phyloP scores from a whole-genome alignment of 2,797 vertebrate species.

The Rhabdophis nuchalis region DNA sequence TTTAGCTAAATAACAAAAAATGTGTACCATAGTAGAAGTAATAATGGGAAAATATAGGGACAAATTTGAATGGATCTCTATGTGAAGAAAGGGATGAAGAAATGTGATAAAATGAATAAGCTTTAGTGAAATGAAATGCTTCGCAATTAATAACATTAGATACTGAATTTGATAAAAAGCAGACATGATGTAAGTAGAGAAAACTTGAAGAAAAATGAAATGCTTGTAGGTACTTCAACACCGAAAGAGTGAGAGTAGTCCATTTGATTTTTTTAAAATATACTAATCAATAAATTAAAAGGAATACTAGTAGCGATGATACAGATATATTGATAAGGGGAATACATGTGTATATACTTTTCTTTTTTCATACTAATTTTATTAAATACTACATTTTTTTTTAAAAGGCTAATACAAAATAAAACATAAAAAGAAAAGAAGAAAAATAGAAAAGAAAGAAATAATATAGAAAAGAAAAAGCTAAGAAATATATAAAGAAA shows the following conservation, averaged over 20 bases:
- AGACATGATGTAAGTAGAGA: background rate
- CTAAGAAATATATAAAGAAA: background rate
- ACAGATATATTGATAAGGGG: background rate
- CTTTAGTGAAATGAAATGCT: background rate
- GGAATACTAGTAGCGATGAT: background rate
- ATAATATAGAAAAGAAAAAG: background rate
- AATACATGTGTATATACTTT: background rate
- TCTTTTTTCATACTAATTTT: background rate
- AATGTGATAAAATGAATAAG: background rate
- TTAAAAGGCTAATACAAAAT: background rate
- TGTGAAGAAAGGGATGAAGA: background rate
- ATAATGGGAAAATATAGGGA: background rate
- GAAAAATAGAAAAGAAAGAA: background rate
- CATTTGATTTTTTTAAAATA: background rate
- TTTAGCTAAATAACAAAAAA: background rate
- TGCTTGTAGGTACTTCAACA: background rate
- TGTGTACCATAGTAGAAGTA: background rate
- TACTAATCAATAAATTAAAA: background rate
- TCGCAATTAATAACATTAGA: background rate
- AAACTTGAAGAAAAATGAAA: background rate
- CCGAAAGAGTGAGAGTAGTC: background rate
- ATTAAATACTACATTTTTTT: background rate
- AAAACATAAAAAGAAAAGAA: background rate
- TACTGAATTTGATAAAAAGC: background rate
- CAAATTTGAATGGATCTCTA: background rate